A percentile compares a stretch with the other conserved stretches of the same genome.
Conservation (phyloP, 2,113 vertebrate genomes). For the Heloderma charlesbogerti region DNA sequence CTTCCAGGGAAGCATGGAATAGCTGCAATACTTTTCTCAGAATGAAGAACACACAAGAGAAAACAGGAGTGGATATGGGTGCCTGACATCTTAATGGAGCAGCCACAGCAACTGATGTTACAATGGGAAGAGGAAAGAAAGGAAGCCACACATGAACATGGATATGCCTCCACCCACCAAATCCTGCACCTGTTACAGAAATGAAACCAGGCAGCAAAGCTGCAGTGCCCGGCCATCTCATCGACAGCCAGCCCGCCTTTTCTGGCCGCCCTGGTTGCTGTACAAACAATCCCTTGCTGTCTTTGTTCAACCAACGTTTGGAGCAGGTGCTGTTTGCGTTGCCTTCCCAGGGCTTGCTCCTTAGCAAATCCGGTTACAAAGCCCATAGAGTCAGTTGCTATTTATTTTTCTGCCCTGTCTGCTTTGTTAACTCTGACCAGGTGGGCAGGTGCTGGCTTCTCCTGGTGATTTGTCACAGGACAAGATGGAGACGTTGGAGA, state of each 20-base stretch:
- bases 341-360: conserved; percentile 6
- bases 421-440: conserved; percentile 40
- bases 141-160: background rate
- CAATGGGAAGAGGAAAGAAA: background rate
- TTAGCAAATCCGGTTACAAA: conserved; percentile 38
- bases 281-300: conserved; percentile 29
- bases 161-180: background rate
- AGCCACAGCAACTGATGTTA: too few species aligned
- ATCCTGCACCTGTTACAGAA: background rate
- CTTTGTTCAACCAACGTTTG: conserved; percentile 35
- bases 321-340: conserved; percentile 65
- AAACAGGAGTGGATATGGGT: background rate
- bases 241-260: background rate
- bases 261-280: conserved; percentile 28
- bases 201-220: background rate
- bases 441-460: conserved; percentile 30
- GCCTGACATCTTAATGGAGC: too few species aligned
- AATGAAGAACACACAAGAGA: background rate
- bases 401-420: conserved; percentile 46
- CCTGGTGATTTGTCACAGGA: conserved; percentile 32
- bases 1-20: background rate
- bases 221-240: background rate
- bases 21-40: background rate
- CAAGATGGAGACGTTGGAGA: conserved; percentile 59
- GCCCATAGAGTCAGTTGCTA: conserved; percentile 15